Base-by-base conservation (phyloP, 2,888 invertebrate genomes). In the Diarsia rubi region DNA sequence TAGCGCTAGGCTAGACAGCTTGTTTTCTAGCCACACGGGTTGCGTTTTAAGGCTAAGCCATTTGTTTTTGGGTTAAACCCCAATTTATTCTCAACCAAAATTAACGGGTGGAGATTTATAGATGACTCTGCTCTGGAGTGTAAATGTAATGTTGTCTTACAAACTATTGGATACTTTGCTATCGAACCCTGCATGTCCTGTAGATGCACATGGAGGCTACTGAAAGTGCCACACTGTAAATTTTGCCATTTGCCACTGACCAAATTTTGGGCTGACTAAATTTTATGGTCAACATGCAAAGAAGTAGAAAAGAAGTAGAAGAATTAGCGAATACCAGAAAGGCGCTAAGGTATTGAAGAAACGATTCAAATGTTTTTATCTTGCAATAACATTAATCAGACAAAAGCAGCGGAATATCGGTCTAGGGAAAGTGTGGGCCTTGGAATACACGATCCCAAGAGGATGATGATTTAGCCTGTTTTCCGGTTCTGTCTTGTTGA, bases 1-100 rank as follows among this genome's bases (percentile, higher is more conserved):
- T 37, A 54, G 47, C 47, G 27, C 52, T 66, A n/a, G n/a, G 27
- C 14, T 54, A 67, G 67, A 57, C 45, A 5, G 71, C 37, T 5
- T 52, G 73, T 42, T 64, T 67, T 42, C 47, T 62, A 62, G 62
- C 3, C 16, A 8, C 3, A n/a, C 14, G 6, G 42, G n/a, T 59
- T 19, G 19, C 9, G n/a, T 42, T 62, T 62, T n/a, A 62, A 62
- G 42, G 42, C 42, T 42, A 42, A 37, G 60, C 37, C 5, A 37
- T 59, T 59, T 21, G 31, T 11, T 59, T 59, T 59, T 31, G 31
- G 19, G 31, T 4, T 2, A 21, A 59, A 0, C 24, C 24, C 0
- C 54, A 54, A 6, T 54, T 2, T 54, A 24, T 24, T 12, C 5
- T 14, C 24, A 24, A 24, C 14, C 5, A 37, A 6, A 37, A 37